Conservation (phyloP, 2,113 vertebrate genomes). For the Hipposideros armiger region DNA sequence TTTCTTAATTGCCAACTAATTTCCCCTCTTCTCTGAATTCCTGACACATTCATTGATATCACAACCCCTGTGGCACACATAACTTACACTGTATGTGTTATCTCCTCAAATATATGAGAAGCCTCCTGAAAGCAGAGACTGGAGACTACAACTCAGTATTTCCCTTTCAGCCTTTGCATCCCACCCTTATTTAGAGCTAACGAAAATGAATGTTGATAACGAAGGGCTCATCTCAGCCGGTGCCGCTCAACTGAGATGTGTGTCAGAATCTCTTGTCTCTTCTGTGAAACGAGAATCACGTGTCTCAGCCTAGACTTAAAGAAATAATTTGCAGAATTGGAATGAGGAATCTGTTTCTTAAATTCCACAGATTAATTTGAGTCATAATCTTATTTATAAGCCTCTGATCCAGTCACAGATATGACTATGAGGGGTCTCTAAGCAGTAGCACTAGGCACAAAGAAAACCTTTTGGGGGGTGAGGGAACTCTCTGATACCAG, state of each 20-base stretch:
- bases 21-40: background rate
- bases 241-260: background rate
- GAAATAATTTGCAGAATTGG: background rate
- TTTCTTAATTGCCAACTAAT: background rate
- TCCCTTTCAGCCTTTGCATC: background rate
- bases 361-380: background rate
- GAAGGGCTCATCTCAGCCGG: background rate
- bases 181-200: background rate
- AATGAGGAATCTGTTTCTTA: background rate
- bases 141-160: background rate
- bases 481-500: background rate
- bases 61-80: background rate
- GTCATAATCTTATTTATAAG: background rate
- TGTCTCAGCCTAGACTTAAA: background rate
- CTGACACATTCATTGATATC: background rate
- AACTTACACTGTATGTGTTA: background rate
- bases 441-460: background rate
- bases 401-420: background rate
- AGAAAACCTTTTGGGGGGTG: background rate
- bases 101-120: background rate
- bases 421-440: background rate
- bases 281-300: background rate
- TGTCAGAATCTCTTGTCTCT: background rate
- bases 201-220: background rate
- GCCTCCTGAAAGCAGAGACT: background rate